phyloP scores from a whole-genome alignment of 2,888 invertebrate genomes.

The Epinotia nisella region DNA sequence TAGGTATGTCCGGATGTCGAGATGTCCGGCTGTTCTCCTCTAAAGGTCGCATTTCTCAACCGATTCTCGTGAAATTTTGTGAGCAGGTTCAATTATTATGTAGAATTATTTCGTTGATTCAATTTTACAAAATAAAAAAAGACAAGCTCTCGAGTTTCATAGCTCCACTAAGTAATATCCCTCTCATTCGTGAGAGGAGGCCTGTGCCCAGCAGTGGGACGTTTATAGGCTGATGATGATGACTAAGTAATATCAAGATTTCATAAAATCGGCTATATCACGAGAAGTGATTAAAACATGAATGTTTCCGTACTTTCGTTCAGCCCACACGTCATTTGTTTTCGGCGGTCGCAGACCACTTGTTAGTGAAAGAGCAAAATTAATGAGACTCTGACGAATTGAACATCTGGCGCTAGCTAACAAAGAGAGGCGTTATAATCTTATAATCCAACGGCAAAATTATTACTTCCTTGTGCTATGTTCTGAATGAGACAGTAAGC shows the following conservation, averaged over 20 bases:
- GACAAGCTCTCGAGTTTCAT: neutral
- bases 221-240: no score
- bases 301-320: neutral
- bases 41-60: no score
- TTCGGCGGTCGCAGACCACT: neutral
- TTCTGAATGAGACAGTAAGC: neutral
- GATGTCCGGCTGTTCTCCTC: no score
- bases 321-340: slow-evolving; percentile 18
- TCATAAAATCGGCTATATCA: neutral
- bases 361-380: slow-evolving; percentile 6
- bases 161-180: no score
- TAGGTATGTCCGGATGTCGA: no score
- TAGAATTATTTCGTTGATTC: no score
- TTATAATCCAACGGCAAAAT: slow-evolving; percentile 15
- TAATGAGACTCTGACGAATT: slow-evolving; percentile 24
- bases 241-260: neutral
- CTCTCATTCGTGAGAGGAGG: no score
- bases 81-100: no score
- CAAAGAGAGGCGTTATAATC: slow-evolving; percentile 15
- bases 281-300: neutral
- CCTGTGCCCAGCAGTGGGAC: no score
- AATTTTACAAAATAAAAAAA: no score
- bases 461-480: slow-evolving; percentile 14
- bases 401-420: slow-evolving; percentile 7
- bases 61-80: no score